Evolutionary conservation across 2,888 invertebrate species (phyloP).

Genomic region (Cenopis cana): DNA sequence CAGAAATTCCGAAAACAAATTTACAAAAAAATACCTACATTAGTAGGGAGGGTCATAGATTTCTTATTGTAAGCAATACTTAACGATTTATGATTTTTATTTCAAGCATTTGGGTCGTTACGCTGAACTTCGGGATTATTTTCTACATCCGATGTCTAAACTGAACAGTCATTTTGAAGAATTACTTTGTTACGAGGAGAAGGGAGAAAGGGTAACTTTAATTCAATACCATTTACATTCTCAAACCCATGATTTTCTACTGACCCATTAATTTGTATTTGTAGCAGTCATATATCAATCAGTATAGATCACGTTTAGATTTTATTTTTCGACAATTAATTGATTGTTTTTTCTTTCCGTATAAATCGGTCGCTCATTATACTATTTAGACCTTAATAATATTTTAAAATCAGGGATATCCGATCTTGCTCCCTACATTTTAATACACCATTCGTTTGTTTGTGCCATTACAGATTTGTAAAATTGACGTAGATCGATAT

Average conservation of each 20-base stretch:
- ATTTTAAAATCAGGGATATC: not conserved
- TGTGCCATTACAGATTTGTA: constrained; percentile 63
- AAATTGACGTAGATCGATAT: constrained; percentile 65
- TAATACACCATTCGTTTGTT: not conserved
- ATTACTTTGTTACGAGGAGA: constrained; percentile 65
- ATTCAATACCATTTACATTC: not conserved
- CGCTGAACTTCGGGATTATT: constrained; percentile 68
- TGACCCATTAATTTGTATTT: not conserved
- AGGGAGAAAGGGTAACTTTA: constrained; percentile 63
- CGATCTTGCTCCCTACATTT: too few relatives aligned
- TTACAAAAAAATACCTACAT: too few relatives aligned
- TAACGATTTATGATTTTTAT: constrained; percentile 17
- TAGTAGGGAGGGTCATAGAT: too few relatives aligned
- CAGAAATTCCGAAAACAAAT: too few relatives aligned
- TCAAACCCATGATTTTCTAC: not conserved
- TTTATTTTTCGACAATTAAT: too few relatives aligned
- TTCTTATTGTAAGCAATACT: too few relatives aligned
- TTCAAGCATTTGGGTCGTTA: constrained; percentile 76
- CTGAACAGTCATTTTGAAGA: constrained; percentile 77
- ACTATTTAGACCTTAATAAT: too few relatives aligned
- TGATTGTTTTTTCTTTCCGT: too few relatives aligned
- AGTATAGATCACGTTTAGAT: too few relatives aligned
- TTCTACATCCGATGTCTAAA: constrained; percentile 64
- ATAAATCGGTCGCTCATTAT: too few relatives aligned
- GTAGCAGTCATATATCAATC: not conserved